A percentile compares a stretch with the other conserved stretches of the same genome.
Conservation (phyloP, 35 echinoderm and acorn worm species). For the Stichopus chloronotus region DNA sequence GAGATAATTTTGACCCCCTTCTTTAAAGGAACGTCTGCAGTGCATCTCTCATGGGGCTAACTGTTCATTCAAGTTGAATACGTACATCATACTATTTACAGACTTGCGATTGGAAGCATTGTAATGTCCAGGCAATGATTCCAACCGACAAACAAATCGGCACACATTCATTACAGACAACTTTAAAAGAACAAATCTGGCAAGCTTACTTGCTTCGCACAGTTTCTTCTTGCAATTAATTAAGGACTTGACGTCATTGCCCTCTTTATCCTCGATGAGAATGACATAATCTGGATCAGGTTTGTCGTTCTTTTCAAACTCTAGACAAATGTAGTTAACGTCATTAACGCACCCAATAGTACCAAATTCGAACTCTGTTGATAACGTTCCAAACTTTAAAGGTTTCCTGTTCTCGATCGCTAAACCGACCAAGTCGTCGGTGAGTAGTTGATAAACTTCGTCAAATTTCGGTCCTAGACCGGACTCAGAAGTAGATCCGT, state of each 20-base stretch:
- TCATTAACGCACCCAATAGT: constrained; percentile 32
- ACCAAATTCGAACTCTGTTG: constrained; percentile 25
- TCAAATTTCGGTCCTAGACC: constrained; percentile 30
- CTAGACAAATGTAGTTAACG: constrained; percentile 39
- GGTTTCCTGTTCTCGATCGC: not conserved
- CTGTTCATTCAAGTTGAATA: too few relatives aligned
- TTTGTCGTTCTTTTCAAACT: constrained; percentile 43
- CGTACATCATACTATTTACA: too few relatives aligned
- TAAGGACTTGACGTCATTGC: constrained; percentile 26
- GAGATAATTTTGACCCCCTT: too few relatives aligned
- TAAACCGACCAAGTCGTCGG: not conserved
- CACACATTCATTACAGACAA: too few relatives aligned
- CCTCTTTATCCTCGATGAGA: constrained; percentile 4
- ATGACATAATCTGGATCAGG: constrained; percentile 55
- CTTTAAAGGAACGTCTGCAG: too few relatives aligned
- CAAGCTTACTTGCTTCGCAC: constrained; percentile 37
- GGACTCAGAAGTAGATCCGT: constrained; percentile 16
- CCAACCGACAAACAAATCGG: too few relatives aligned
- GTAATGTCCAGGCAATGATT: too few relatives aligned
- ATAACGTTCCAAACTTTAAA: constrained; percentile 1
- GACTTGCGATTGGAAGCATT: too few relatives aligned
- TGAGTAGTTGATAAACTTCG: constrained; percentile 39
- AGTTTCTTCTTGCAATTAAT: constrained; percentile 28
- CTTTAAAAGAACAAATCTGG: too few relatives aligned
- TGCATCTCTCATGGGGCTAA: too few relatives aligned